Percentiles rank a stretch among this genome's conserved stretches.
Conservation (phyloP, 1,140 invertebrate genomes). For the Lucilia cuprina region DNA sequence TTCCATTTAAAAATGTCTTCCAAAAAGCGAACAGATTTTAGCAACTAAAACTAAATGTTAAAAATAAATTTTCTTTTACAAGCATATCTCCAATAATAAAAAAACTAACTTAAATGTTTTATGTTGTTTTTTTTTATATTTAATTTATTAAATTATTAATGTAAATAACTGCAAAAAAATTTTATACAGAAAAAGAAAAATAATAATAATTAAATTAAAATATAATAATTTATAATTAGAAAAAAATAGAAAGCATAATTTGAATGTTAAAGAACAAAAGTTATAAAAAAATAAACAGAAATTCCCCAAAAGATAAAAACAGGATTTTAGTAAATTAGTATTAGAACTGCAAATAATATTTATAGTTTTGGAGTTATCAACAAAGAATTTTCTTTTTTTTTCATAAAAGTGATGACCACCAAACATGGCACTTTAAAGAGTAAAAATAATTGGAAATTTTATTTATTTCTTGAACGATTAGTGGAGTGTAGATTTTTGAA, state of each 20-base stretch:
- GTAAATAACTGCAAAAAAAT: conserved; percentile 44
- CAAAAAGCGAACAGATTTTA: conserved; percentile 22
- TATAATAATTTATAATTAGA: conserved; percentile 41
- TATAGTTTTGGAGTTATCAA: background rate
- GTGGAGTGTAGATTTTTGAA: background rate
- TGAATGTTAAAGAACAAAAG: background rate
- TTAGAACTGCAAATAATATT: background rate
- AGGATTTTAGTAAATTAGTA: background rate
- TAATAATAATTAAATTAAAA: conserved; percentile 42
- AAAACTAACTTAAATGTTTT: conserved; percentile 31
- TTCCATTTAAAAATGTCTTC: background rate
- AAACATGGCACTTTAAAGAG: background rate
- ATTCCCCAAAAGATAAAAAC: background rate
- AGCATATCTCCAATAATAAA: background rate
- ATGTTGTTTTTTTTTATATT: conserved; percentile 18
- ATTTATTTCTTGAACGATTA: background rate
- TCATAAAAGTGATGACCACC: conserved; percentile 1
- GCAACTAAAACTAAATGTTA: conserved; percentile 26
- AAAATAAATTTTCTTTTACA: background rate
- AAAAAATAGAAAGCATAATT: conserved; percentile 4
- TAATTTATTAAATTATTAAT: conserved; percentile 23
- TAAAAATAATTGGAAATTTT: background rate
- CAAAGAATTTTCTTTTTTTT: background rate
- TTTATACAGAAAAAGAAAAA: conserved; percentile 44
- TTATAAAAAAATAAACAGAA: background rate